Conservation (phyloP, 2,113 vertebrate species). For the Lepus timidus region DNA sequence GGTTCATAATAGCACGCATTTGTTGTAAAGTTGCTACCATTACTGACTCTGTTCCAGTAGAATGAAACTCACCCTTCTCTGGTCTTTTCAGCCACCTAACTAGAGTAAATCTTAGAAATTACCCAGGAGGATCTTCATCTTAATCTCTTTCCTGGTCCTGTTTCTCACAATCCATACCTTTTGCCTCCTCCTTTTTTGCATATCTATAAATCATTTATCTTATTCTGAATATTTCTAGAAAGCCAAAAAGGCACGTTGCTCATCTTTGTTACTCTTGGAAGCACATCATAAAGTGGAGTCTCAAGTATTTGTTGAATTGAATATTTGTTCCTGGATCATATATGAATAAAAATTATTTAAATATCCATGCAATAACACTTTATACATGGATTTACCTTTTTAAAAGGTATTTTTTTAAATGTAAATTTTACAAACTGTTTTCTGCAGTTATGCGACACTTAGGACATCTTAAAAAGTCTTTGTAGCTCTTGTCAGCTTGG, state of each 20-base stretch:
- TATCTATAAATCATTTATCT: not conserved
- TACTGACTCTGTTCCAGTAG: not conserved
- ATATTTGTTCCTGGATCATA: not conserved
- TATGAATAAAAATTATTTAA: constrained; percentile 20
- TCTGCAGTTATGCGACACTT: constrained; percentile 29
- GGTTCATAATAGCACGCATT: not conserved
- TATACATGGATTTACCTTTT: not conserved
- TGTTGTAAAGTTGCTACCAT: not conserved
- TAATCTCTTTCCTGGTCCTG: not conserved
- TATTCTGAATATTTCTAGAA: not conserved
- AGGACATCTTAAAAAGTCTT: constrained; percentile 12
- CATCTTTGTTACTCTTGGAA: not conserved
- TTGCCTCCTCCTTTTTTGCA: constrained; percentile 26
- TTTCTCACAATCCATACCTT: not conserved
- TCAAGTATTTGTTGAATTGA: constrained; percentile 18
- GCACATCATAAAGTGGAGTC: not conserved
- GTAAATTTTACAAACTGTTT: not conserved
- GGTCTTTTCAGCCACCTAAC: not conserved
- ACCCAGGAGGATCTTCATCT: not conserved
- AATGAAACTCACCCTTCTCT: not conserved
- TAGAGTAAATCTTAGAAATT: constrained; percentile 20
- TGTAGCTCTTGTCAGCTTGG: not conserved
- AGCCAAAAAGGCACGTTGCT: not conserved
- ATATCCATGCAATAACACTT: not conserved
- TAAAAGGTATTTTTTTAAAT: constrained; percentile 20